Percentiles rank a stretch among this genome's conserved stretches.
Evolutionary conservation across 2,113 vertebrate species (phyloP).

Genomic region (Odontophorus gujanensis): DNA sequence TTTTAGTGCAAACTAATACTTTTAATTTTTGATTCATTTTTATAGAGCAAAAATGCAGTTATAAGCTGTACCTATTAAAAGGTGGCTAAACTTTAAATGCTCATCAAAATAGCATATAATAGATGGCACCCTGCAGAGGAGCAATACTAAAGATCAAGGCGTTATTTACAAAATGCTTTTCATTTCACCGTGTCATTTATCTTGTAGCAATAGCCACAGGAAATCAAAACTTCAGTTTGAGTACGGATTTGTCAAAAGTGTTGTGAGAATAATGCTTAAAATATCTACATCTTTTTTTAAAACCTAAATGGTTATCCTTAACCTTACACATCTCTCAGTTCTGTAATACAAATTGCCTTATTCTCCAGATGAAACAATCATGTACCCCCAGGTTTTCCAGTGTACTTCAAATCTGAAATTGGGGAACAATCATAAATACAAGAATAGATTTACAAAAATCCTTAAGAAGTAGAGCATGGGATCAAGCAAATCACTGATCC

Average conservation of each 20-base stretch:
- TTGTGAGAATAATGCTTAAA: not conserved
- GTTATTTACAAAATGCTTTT: not conserved
- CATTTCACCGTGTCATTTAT: not conserved
- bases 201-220: not conserved
- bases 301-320: not conserved
- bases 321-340: not conserved
- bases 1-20: not conserved
- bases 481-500: not conserved
- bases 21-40: not conserved
- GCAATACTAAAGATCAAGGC: not conserved
- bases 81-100: not conserved
- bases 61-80: not conserved
- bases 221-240: not conserved
- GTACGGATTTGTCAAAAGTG: not conserved
- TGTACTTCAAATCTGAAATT: not conserved
- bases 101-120: not conserved
- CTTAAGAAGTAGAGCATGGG: not conserved
- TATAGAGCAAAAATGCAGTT: not conserved
- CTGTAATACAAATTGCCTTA: not conserved
- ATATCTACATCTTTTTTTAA: not conserved
- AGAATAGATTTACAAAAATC: not conserved
- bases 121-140: not conserved
- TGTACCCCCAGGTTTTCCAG: not conserved
- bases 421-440: accelerated
- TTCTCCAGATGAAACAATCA: not conserved